Evolutionary conservation across 2,113 vertebrate genomes (phyloP), one percentile per base, ranked within the genome.

Genomic region (Egretta garzetta): DNA sequence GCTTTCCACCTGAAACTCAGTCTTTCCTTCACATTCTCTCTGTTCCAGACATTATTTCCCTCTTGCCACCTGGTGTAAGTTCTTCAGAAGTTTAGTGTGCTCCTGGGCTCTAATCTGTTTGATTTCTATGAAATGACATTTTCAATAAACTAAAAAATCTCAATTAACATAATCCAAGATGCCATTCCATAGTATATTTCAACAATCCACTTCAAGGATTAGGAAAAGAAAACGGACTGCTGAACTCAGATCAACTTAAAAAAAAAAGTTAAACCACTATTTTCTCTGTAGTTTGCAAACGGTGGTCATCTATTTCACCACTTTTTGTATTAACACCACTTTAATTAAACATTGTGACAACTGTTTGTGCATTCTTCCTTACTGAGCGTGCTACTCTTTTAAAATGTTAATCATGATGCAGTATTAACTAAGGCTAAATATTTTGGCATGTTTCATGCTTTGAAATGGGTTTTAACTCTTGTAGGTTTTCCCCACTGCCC

Each of bases 141-240:
- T 95, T 87, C 74, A 93, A 86, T 89, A 87, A 94, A 93, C 70
- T 81, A 79, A 92, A 86, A 96, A 45, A 82, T 93, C 80, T 96
- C 56, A 74, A 79, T 97, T 93, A 96, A 72, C 71, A 88, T 86
- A 96, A 97, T 95, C 91, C 92, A 86, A 90, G 80, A 88, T 88
- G 55, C 90, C 60, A 90, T 93, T 96, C 72, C 22, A 49, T 33
- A 50, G 50, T 80, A 68, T 72, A 75, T 77, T 92, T 89, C 8
- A 10, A 66, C 35, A 96, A 95, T 68, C 23, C 23, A 68, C 39
- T 68, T 58, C 50, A 64, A 84, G 53, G 67, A 53, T 97, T 92
- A 92, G 33, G 14, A 82, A 79, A 73, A 83, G 14, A 60, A 72
- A 90, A 75, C 33, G 24, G 30, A 43, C 32, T 72, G 12, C 8